These are phyloP conservation scores for Talpa occidentalis DNA, from an alignment of 2,113 vertebrate species.

Conservation along the genomic window DNA sequence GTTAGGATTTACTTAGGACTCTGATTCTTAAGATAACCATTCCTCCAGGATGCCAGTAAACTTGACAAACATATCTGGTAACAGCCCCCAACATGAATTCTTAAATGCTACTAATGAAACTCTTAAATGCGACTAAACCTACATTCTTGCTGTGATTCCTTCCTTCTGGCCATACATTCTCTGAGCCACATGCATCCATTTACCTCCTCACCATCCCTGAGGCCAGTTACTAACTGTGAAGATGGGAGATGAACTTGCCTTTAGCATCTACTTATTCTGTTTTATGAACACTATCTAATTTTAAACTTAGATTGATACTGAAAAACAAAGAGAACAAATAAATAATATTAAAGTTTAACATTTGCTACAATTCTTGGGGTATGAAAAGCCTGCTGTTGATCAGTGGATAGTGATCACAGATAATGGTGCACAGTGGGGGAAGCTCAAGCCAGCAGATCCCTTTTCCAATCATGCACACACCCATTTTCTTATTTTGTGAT, in stretches of 20 bases:
- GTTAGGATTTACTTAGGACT: neutral
- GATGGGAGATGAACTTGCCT: neutral
- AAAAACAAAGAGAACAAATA: slow-evolving; percentile 14
- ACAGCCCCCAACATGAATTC: neutral
- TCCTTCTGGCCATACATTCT: neutral
- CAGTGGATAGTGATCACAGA: neutral
- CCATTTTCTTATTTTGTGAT: neutral
- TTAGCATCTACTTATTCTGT: neutral
- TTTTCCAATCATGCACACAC: neutral
- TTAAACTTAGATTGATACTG: slow-evolving; percentile 9
- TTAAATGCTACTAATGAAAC: neutral
- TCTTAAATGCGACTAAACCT: neutral
- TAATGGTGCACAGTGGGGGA: neutral
- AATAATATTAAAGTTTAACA: neutral
- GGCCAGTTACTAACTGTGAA: neutral
- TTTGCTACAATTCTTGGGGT: neutral
- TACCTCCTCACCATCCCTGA: neutral
- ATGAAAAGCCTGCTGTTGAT: neutral
- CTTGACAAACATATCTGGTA: neutral
- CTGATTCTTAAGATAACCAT: neutral
- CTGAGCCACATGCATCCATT: neutral
- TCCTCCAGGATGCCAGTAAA: neutral
- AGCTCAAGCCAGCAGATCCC: neutral
- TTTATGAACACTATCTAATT: slow-evolving; percentile 11
- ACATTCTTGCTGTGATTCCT: neutral